These are phyloP conservation scores for Pogonomyrmex californicus DNA, from an alignment of 1,140 invertebrate species.

Conservation along the genomic window DNA sequence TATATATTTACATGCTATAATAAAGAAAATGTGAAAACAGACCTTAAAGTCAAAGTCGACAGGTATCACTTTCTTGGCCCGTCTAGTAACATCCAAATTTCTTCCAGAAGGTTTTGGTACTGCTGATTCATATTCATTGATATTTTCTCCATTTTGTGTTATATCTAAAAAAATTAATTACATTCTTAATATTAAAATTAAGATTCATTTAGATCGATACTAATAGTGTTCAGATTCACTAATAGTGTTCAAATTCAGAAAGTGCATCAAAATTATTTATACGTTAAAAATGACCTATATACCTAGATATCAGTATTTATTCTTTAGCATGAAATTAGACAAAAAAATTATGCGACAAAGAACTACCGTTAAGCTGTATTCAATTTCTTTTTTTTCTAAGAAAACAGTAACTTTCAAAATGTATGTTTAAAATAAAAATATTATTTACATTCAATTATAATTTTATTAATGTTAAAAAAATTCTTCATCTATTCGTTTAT, in stretches of 20 bases:
- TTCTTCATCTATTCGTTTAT: no score
- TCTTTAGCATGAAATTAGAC: no score
- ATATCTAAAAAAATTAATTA: conserved; percentile 63
- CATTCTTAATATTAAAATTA: background rate
- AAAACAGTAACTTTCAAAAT: no score
- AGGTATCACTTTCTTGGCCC: conserved; percentile 81
- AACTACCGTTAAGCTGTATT: no score
- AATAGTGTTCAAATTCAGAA: background rate
- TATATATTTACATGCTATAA: background rate
- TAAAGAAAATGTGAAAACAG: conserved; percentile 22
- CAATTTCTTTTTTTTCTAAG: no score
- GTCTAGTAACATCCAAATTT: conserved; percentile 68
- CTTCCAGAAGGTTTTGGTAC: conserved; percentile 75
- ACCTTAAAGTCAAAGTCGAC: conserved; percentile 84
- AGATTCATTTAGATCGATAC: background rate
- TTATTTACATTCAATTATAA: no score
- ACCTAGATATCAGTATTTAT: no score
- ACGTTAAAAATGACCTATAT: background rate
- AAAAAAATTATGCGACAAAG: no score
- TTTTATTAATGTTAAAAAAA: no score
- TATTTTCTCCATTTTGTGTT: conserved; percentile 35
- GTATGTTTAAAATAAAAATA: no score
- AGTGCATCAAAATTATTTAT: conserved; percentile 19
- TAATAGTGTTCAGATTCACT: background rate
- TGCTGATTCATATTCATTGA: conserved; percentile 60